Percentiles rank a stretch among this genome's conserved stretches.
Conservation (phyloP, 2,113 vertebrate species). For the Thalassoma bifasciatum region DNA sequence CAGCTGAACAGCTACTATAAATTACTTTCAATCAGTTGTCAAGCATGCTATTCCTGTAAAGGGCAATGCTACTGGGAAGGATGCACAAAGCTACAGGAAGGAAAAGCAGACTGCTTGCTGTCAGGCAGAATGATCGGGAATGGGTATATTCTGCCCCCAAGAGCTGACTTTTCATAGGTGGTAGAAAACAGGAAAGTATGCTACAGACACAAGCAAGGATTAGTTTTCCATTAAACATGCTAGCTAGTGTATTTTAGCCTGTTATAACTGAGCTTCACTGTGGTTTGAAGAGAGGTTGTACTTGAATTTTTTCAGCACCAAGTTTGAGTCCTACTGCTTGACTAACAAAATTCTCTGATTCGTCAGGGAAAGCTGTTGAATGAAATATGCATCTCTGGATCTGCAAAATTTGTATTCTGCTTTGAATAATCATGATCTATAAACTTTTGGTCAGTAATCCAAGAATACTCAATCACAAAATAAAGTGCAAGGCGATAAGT, state of each 20-base stretch:
- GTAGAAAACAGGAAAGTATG: conserved; percentile 45
- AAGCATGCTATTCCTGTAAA: conserved; percentile 61
- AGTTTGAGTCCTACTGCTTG: conserved; percentile 4
- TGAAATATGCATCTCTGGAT: conserved; percentile 2
- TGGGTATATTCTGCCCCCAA: conserved; percentile 14
- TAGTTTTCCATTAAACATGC: conserved; percentile 30
- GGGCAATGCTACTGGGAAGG: conserved; percentile 64
- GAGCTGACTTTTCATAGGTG: conserved; percentile 22
- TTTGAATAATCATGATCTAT: background rate
- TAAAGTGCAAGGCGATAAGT: background rate
- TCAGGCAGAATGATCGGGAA: conserved; percentile 54
- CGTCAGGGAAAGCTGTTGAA: background rate
- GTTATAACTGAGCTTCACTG: conserved; percentile 10
- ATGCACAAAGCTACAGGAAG: conserved; percentile 47
- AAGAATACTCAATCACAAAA: background rate
- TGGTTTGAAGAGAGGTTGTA: conserved; percentile 23
- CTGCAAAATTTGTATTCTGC: background rate
- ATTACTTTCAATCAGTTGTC: conserved; percentile 59
- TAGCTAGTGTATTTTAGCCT: conserved; percentile 8
- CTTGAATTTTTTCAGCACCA: background rate
- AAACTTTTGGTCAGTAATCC: background rate
- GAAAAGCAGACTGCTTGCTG: conserved; percentile 44
- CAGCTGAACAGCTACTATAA: conserved; percentile 71
- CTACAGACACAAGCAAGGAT: conserved; percentile 11
- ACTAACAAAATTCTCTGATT: background rate